A percentile compares a stretch with the other conserved stretches of the same genome.
phyloP scores from a whole-genome alignment of 1,140 invertebrate genomes.

The Aplysia californica region DNA sequence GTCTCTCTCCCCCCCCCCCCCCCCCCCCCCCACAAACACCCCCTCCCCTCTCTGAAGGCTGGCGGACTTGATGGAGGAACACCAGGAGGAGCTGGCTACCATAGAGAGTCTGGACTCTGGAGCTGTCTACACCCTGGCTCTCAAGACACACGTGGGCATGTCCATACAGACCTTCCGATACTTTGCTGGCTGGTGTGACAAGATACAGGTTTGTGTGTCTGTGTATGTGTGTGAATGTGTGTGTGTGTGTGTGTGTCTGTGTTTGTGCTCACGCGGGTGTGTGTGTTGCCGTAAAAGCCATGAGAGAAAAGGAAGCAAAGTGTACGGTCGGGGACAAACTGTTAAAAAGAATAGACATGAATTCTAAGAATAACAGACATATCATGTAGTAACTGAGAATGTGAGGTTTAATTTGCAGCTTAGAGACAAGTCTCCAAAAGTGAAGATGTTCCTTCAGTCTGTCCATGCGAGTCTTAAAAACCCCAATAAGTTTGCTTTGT shows the following conservation, averaged over 20 bases:
- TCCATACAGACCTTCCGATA: constrained; percentile 73
- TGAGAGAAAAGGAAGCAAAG: neutral
- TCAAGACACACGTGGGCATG: constrained; percentile 82
- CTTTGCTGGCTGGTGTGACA: constrained; percentile 92
- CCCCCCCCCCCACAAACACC: too few relatives aligned
- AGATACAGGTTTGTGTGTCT: constrained; percentile 74
- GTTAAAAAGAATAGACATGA: too few relatives aligned
- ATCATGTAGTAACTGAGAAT: too few relatives aligned
- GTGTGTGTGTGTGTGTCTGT: neutral
- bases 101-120: constrained; percentile 93
- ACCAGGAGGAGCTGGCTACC: constrained; percentile 94
- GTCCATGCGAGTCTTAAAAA: too few relatives aligned
- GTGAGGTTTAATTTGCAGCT: too few relatives aligned
- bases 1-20: too few relatives aligned
- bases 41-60: constrained; percentile 73
- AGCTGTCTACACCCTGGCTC: constrained; percentile 92
- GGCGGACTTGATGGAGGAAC: constrained; percentile 92
- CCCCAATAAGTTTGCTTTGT: too few relatives aligned
- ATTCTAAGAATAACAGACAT: too few relatives aligned
- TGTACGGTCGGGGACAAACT: too few relatives aligned
- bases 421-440: too few relatives aligned
- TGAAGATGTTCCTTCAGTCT: too few relatives aligned
- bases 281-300: neutral
- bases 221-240: neutral
- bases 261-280: neutral